Conservation (phyloP, 2,113 vertebrate species). For the Oxyruncus cristatus region DNA sequence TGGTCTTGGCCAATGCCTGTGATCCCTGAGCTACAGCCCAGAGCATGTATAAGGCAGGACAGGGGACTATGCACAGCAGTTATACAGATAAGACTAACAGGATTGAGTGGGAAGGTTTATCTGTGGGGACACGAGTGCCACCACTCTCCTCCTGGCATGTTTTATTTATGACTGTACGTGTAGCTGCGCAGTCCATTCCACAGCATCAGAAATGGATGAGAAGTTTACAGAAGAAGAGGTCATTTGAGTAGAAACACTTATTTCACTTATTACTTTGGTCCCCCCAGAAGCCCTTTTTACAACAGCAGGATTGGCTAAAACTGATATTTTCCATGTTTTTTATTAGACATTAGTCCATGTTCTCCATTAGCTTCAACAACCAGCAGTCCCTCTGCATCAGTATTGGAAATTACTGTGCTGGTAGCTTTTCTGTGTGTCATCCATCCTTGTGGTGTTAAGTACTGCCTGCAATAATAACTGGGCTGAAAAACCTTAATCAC, state of each 20-base stretch:
- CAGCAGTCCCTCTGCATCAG: neutral
- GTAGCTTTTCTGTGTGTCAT: neutral
- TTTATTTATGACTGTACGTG: neutral
- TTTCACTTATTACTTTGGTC: neutral
- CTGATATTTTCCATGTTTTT: neutral
- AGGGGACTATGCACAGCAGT: neutral
- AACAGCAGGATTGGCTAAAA: neutral
- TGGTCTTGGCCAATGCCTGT: neutral
- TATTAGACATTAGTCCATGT: neutral
- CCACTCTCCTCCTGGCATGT: rapidly evolving
- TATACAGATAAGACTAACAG: neutral
- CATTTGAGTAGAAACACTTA: neutral
- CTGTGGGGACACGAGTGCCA: neutral
- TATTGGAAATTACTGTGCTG: neutral
- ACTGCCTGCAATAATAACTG: neutral
- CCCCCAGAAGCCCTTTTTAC: neutral
- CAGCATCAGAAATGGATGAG: neutral
- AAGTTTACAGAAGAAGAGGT: neutral
- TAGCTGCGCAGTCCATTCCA: neutral
- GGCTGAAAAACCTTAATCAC: neutral
- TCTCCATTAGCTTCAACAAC: neutral
- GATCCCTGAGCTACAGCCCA: neutral
- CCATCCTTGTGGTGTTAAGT: neutral
- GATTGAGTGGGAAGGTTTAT: neutral
- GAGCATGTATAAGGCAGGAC: neutral